Base-by-base conservation (phyloP, 1,140 invertebrate species). In the Brachionus paranguensis region DNA sequence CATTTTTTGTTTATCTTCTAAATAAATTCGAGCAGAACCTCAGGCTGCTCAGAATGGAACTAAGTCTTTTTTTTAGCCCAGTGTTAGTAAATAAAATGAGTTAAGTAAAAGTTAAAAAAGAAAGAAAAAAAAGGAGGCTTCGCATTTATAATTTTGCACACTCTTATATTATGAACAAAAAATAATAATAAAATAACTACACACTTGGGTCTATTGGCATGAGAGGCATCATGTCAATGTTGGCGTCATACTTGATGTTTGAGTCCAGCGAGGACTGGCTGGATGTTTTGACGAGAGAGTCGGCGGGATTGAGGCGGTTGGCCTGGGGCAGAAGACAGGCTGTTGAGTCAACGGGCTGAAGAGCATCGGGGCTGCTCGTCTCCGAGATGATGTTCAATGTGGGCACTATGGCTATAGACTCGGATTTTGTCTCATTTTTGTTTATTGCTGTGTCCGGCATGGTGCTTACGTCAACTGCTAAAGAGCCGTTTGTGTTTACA, bases 201-300 rank as follows among this genome's bases (percentile, higher is more conserved):
- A 37, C 2, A 37, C 70, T 45, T 43, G 41, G 41, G 45, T 74
- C 17, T 43, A 76, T 50, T 50, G 72, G 72, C 72, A 76, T 76
- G 17, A 76, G 72, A 76, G 72, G 72, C 24, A 76, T 76, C 72
- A 76, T 76, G 24, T 76, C 72, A 11, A 29, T 29, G 17, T 76
- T 50, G 4, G 29, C 72, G 27, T 47, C 72, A 50, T 50, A 76
- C 47, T 76, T 76, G 8, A 76, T 6, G 29, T 47, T 76, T 3
- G 72, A 76, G 7, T 76, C 72, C 7, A 76, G 24, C 1, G 72
- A 76, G 17, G 20, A 47, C 24, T 76, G 72, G 12, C 72, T 76
- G 24, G 72, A 76, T 6, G 17, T 14, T 50, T 76, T 76, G 37
- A 12, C 43, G 6, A 72, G 41, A 20, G 33, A 17, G 12, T 20